Base-by-base conservation (phyloP, 2,113 vertebrate genomes). In the Gnathonemus echidnorhynchus region DNA sequence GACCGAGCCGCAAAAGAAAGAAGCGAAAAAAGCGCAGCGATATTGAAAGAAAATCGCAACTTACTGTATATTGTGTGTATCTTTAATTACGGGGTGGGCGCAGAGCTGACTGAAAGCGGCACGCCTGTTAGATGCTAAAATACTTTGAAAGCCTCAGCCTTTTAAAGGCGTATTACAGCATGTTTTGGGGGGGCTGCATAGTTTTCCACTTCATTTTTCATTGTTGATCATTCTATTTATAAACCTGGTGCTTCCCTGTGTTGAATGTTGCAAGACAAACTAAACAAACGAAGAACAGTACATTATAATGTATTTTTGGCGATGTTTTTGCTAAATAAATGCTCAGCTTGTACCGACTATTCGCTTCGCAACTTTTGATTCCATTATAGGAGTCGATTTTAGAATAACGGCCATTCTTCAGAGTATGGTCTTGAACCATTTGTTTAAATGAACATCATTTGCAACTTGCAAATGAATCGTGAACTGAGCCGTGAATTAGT, bases 151-250 rank as follows among this genome's bases (percentile, higher is more conserved):
- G 35, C 39, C 24, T 80, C 49, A 53, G 49, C 52, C 89, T 89
- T 89, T 89, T 89, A 89, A 89, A 89, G 89, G 89, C 77, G 80
- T 89, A 89, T 49, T 89, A 19, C 89, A 46, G 9, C 50, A 45
- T 89, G 49, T 45, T 39, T 48, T 24, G 56, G 39, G 74, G 56
- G 70, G 74, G 52, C 39, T 48, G n/a, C 53, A 62, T 45, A 45
- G 45, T 19, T 88, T 19, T 88, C 70, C 74, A 80, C 74, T 80
- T 80, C 74, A 42, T 80, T 80, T 42, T 42, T 80, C 74, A 80
- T 42, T 42, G 74, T 80, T 80, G 74, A 39, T 42, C 74, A 17
- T 80, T 80, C 31, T 80, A 42, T 80, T 80, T 80, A 80, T 80
- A 80, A 80, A 70, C 27, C n/a, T 4, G 62, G 62, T 31, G 3